Conservation (phyloP, 2,797 vertebrate species). For the Pseudochromis fuscus region DNA sequence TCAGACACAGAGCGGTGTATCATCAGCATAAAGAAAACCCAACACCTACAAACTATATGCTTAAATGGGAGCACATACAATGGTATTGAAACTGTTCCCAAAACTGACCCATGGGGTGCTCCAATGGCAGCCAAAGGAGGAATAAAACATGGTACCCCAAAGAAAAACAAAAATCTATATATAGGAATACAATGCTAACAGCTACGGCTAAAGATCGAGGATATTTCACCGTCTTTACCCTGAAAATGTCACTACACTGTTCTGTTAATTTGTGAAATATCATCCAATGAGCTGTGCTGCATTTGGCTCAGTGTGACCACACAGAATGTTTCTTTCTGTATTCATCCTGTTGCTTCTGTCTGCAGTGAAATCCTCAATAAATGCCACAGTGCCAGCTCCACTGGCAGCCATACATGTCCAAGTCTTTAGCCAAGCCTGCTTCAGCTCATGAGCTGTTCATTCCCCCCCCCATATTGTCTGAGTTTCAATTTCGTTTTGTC, state of each 20-base stretch:
- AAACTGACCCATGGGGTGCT: too few relatives aligned
- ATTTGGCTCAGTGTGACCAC: too few relatives aligned
- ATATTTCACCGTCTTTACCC: not conserved
- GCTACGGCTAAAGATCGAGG: too few relatives aligned
- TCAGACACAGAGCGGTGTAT: too few relatives aligned
- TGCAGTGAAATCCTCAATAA: constrained; percentile 16
- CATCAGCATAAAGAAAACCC: too few relatives aligned
- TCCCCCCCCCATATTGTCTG: not conserved
- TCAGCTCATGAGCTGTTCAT: constrained; percentile 1
- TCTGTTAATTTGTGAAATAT: too few relatives aligned
- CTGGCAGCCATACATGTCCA: not conserved
- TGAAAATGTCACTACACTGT: not conserved
- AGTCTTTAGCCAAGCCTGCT: not conserved
- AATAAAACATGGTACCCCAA: not conserved
- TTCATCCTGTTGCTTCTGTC: constrained; percentile 6
- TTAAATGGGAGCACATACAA: too few relatives aligned
- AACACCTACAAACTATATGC: too few relatives aligned
- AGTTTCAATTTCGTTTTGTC: not conserved
- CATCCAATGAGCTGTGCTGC: too few relatives aligned
- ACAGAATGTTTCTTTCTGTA: not conserved
- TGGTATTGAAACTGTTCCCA: too few relatives aligned
- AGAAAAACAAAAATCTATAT: too few relatives aligned
- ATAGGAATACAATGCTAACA: too few relatives aligned
- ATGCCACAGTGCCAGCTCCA: not conserved
- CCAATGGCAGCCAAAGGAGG: not conserved